A percentile compares a stretch with the other conserved stretches of the same genome.
phyloP scores from a whole-genome alignment of 2,888 invertebrate species.

The Spodoptera littoralis region DNA sequence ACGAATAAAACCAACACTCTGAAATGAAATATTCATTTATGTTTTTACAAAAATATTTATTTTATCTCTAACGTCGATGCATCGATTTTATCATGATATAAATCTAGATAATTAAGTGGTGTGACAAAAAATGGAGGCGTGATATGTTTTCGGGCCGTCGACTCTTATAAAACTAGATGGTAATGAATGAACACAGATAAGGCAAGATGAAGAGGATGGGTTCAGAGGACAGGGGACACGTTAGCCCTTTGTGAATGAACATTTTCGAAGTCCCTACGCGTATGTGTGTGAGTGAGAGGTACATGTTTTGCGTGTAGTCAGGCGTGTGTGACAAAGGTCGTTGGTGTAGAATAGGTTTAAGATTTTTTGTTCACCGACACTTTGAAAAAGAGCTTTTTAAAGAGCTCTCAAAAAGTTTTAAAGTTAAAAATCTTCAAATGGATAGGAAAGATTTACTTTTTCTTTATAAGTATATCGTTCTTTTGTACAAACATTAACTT shows the following conservation, averaged over 20 bases:
- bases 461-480: too few relatives aligned
- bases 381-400: slow-evolving; percentile 51
- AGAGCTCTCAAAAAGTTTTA: slow-evolving; percentile 39
- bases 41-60: slow-evolving; percentile 64
- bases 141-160: slow-evolving; percentile 87
- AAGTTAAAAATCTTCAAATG: slow-evolving; percentile 27
- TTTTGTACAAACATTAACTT: too few relatives aligned
- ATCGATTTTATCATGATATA: slow-evolving; percentile 85
- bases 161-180: slow-evolving; percentile 87
- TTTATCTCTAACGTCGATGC: slow-evolving; percentile 67
- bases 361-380: slow-evolving; percentile 55
- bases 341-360: slow-evolving; percentile 55
- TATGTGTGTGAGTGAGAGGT: slow-evolving; percentile 63
- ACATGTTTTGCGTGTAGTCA: slow-evolving; percentile 66
- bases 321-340: slow-evolving; percentile 68
- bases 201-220: slow-evolving; percentile 80
- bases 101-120: slow-evolving; percentile 88
- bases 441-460: not conserved
- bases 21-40: slow-evolving; percentile 29
- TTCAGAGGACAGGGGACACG: slow-evolving; percentile 79
- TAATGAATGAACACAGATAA: slow-evolving; percentile 88
- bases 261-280: slow-evolving; percentile 61
- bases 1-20: slow-evolving; percentile 7
- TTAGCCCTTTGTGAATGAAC: slow-evolving; percentile 82
- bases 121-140: slow-evolving; percentile 88